phyloP scores from a whole-genome alignment of 2,797 vertebrate genomes.

The Monodelphis domestica region DNA sequence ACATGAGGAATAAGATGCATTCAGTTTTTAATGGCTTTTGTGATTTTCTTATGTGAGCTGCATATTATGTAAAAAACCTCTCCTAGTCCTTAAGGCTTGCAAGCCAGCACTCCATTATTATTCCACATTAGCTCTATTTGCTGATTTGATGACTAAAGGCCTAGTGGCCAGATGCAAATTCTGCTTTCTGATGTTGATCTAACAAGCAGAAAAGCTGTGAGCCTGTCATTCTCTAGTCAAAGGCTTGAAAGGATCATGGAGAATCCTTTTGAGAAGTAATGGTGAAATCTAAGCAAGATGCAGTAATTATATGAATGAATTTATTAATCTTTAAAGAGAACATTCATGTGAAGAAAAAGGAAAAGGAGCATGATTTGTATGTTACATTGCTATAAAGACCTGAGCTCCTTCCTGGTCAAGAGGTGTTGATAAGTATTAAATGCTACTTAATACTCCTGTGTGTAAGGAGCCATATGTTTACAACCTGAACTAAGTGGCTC shows the following conservation, averaged over 20 bases:
- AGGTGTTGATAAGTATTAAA: conserved; percentile 56
- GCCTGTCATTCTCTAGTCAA: conserved; percentile 61
- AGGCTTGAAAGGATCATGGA: conserved; percentile 67
- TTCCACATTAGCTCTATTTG: conserved; percentile 83
- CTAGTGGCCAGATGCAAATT: conserved; percentile 83
- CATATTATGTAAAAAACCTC: conserved; percentile 73
- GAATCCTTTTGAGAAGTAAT: conserved; percentile 42
- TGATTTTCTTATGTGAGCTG: conserved; percentile 74
- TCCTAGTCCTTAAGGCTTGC: conserved; percentile 74
- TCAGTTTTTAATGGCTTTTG: conserved; percentile 79
- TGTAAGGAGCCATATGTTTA: background rate
- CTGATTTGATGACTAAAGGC: conserved; percentile 82
- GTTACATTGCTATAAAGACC: background rate
- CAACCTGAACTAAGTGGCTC: conserved; percentile 33
- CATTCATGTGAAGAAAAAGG: conserved; percentile 35
- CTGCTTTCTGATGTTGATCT: conserved; percentile 83
- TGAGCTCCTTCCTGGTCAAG: conserved; percentile 38
- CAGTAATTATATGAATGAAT: conserved; percentile 68
- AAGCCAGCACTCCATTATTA: conserved; percentile 81
- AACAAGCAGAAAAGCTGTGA: conserved; percentile 57
- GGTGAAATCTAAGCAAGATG: conserved; percentile 65
- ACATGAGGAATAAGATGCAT: conserved; percentile 80
- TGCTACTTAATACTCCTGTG: conserved; percentile 27
- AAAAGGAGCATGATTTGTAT: conserved; percentile 24
- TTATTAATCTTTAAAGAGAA: conserved; percentile 68